phyloP scores from a whole-genome alignment of 2,113 vertebrate species.

The Anser brachyrhynchus region DNA sequence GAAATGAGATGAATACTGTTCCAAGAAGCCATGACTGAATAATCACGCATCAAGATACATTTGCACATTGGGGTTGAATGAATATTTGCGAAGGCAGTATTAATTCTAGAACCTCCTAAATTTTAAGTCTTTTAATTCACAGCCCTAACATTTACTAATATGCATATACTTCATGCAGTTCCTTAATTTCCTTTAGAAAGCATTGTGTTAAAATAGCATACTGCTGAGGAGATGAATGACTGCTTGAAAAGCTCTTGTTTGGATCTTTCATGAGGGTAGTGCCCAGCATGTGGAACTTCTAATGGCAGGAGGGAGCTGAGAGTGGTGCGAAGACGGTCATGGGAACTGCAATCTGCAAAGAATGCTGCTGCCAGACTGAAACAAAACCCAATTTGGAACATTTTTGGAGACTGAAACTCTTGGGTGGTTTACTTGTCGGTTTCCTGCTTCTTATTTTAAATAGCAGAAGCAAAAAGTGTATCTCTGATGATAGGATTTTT shows the following conservation, averaged over 20 bases:
- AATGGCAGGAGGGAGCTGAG: neutral
- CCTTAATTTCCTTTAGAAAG: neutral
- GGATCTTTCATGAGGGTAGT: neutral
- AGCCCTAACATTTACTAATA: neutral
- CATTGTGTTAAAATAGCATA: accelerated
- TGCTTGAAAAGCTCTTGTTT: neutral
- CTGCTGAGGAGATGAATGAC: neutral
- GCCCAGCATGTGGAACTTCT: neutral
- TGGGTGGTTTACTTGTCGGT: neutral
- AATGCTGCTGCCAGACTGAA: neutral
- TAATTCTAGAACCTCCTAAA: neutral
- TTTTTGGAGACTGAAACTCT: neutral
- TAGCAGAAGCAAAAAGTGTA: neutral
- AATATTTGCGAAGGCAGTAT: neutral
- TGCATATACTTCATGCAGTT: neutral
- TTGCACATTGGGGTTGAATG: neutral
- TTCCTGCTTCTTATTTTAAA: neutral
- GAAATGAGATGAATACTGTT: neutral
- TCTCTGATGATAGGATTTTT: neutral
- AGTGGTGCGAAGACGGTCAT: neutral
- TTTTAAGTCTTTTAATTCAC: neutral
- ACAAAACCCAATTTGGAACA: neutral
- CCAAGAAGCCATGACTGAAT: neutral
- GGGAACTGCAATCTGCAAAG: neutral
- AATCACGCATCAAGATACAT: neutral